Evolutionary conservation across 2,797 vertebrate genomes (phyloP).

Genomic region (Argya squamiceps): DNA sequence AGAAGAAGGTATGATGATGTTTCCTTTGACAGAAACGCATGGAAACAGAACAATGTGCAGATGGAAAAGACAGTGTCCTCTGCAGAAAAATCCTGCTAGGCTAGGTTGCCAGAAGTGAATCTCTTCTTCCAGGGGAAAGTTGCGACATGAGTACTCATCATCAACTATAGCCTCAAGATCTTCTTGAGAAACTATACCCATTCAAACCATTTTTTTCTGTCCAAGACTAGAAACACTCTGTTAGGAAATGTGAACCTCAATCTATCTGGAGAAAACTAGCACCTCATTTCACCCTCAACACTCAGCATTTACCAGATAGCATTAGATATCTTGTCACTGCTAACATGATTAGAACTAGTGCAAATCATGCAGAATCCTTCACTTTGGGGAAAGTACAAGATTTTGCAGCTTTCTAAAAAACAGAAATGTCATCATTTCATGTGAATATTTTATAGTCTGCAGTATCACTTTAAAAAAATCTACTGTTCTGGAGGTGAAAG

Average conservation of each 20-base stretch:
- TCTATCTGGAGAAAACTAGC: not conserved
- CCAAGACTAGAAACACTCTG: not conserved
- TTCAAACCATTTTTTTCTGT: not conserved
- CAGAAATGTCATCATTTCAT: not conserved
- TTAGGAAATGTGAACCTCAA: not conserved
- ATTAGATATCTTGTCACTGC: not conserved
- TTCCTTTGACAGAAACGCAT: not conserved
- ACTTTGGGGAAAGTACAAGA: not conserved
- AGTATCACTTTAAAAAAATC: not conserved
- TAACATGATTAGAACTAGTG: not conserved
- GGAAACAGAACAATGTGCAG: not conserved
- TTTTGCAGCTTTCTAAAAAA: not conserved
- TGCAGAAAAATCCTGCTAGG: not conserved
- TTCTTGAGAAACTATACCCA: not conserved
- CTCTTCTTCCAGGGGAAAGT: not conserved
- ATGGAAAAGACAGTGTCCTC: not conserved
- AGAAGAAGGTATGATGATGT: not conserved
- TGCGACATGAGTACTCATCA: not conserved
- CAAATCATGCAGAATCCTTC: not conserved
- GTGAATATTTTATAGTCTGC: not conserved
- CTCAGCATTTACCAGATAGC: not conserved
- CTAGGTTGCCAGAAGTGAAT: not conserved
- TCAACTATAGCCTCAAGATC: not conserved
- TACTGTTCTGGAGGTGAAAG: not conserved
- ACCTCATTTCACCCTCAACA: not conserved